Percentiles rank a stretch among this genome's conserved stretches.
These are phyloP conservation scores for Macropodus opercularis DNA, from an alignment of 2,797 vertebrate species.

Conservation along the genomic window DNA sequence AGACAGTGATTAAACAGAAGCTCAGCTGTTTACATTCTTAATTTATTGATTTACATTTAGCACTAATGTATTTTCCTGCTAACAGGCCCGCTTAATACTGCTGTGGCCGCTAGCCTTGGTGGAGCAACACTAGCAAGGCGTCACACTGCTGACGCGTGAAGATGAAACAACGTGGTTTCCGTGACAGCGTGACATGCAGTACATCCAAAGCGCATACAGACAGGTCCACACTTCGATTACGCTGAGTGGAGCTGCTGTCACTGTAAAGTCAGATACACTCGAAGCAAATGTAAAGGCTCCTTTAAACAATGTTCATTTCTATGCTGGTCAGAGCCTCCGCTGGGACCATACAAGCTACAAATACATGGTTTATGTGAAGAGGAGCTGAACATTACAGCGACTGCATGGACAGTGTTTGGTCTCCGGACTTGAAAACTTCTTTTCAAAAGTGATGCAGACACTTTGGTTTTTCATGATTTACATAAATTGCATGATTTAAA, in stretches of 20 bases:
- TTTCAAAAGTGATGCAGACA: too few relatives aligned
- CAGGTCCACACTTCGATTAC: neutral
- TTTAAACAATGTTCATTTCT: too few relatives aligned
- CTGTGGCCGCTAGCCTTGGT: slow-evolving; percentile 18
- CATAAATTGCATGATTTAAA: too few relatives aligned
- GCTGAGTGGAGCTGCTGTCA: neutral
- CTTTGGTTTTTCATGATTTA: too few relatives aligned
- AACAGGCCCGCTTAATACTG: slow-evolving; percentile 1
- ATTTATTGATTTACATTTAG: slow-evolving; percentile 56
- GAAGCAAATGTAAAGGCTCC: neutral
- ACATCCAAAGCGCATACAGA: neutral
- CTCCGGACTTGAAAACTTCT: too few relatives aligned
- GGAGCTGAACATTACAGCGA: neutral
- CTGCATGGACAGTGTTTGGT: too few relatives aligned
- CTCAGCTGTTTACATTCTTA: slow-evolving; percentile 45
- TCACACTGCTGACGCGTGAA: slow-evolving; percentile 17
- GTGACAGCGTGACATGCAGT: neutral
- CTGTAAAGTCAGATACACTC: neutral
- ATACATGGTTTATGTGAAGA: neutral
- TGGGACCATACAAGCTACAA: neutral
- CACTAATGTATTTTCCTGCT: slow-evolving; percentile 30
- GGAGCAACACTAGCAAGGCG: neutral
- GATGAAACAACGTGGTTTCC: neutral
- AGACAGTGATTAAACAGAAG: slow-evolving; percentile 52
- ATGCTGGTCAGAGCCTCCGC: neutral